A percentile compares a stretch with the other conserved stretches of the same genome.
Conservation (phyloP, 2,113 vertebrate genomes). For the Cacatua alba region DNA sequence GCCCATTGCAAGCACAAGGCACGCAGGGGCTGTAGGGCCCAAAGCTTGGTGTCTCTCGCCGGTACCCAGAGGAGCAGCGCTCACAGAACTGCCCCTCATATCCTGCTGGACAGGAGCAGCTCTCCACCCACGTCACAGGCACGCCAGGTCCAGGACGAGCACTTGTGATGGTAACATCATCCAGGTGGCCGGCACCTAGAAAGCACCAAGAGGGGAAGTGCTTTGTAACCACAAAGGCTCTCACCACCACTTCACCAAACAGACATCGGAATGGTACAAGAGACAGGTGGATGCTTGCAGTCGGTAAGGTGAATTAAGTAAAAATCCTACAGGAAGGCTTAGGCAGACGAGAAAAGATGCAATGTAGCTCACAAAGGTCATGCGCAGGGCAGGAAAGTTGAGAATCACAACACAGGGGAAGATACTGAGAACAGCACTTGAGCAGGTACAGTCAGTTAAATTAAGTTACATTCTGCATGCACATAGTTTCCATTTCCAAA, state of each 20-base stretch:
- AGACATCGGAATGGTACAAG: rapidly evolving
- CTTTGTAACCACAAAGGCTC: not conserved
- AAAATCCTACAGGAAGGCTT: not conserved
- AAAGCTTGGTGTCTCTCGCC: slow-evolving; percentile 78
- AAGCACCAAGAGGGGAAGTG: not conserved
- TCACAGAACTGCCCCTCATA: slow-evolving; percentile 95
- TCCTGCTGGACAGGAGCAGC: slow-evolving; percentile 88
- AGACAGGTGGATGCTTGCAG: not conserved
- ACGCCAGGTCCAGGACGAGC: slow-evolving; percentile 80
- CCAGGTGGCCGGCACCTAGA: slow-evolving; percentile 89
- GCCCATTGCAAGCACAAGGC: slow-evolving; percentile 87
- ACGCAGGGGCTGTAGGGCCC: slow-evolving; percentile 91
- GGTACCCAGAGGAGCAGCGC: slow-evolving; percentile 85
- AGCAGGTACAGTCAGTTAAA: not conserved
- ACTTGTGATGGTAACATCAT: slow-evolving; percentile 84
- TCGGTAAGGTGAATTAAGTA: not conserved
- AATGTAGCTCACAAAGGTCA: not conserved
- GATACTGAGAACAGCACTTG: not conserved
- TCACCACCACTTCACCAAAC: rapidly evolving
- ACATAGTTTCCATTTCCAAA: not conserved
- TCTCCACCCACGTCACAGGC: slow-evolving; percentile 90
- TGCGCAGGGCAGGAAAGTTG: not conserved
- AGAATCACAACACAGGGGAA: not conserved
- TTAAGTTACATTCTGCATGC: not conserved
- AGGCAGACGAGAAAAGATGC: not conserved